Percentiles rank a stretch among this genome's conserved stretches.
Conservation (phyloP, 2,888 invertebrate species). For the Amaurobius ferox region DNA sequence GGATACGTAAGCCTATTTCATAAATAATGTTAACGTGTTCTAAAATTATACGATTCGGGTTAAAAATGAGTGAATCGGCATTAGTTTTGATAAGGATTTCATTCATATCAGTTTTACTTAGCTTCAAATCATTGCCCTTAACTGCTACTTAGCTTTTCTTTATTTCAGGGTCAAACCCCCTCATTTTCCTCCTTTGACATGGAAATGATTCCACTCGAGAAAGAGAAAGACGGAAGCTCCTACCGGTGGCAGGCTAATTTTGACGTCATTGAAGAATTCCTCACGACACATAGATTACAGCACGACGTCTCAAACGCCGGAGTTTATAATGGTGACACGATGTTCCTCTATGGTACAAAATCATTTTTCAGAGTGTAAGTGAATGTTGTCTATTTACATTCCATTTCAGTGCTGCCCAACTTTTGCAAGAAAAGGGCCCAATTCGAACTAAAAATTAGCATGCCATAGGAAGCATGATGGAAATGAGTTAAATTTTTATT, state of each 20-base stretch:
- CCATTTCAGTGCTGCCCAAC: neutral
- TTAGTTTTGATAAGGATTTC: no score
- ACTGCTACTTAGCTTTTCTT: neutral
- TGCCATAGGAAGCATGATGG: no score
- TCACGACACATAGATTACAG: slow-evolving; percentile 32
- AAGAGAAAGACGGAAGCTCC: neutral
- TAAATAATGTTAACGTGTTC: no score
- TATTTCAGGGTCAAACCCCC: neutral
- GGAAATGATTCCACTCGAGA: slow-evolving; percentile 42
- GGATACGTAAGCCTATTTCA: no score
- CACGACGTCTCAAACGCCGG: slow-evolving; percentile 31
- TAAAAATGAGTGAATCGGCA: no score
- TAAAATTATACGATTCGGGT: no score
- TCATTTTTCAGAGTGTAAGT: slow-evolving; percentile 62
- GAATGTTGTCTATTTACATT: neutral
- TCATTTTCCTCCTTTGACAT: neutral
- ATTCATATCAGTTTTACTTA: no score
- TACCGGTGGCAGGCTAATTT: slow-evolving; percentile 56
- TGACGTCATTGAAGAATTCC: slow-evolving; percentile 17
- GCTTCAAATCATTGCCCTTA: no score
- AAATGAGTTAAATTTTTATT: no score
- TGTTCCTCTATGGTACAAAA: slow-evolving; percentile 59
- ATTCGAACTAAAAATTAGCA: no score
- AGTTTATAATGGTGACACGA: slow-evolving; percentile 37
- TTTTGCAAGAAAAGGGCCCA: neutral